Percentiles rank a stretch among this genome's conserved stretches.
Evolutionary conservation across 2,113 vertebrate genomes (phyloP).

Genomic region (Trichechus manatus): DNA sequence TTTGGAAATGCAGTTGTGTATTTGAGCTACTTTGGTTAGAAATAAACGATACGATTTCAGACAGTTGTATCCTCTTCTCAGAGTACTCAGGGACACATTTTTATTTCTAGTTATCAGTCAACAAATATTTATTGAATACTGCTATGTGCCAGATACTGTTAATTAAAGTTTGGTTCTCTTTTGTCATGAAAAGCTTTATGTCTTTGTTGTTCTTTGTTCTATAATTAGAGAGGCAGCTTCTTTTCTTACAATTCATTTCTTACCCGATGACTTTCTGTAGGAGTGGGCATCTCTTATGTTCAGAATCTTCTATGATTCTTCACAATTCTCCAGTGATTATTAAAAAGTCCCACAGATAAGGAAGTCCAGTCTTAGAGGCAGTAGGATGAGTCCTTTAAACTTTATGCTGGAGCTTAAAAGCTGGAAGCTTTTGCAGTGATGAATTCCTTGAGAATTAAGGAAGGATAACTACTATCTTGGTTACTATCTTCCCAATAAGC

Average conservation of each 20-base stretch:
- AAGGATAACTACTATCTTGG: not conserved
- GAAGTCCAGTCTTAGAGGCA: not conserved
- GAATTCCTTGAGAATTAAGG: slow-evolving; percentile 30
- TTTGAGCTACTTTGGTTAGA: not conserved
- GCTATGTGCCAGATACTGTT: slow-evolving; percentile 53
- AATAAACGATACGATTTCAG: slow-evolving; percentile 39
- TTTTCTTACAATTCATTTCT: not conserved
- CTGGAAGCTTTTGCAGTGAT: not conserved
- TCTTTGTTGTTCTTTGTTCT: slow-evolving; percentile 28
- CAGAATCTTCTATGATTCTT: slow-evolving; percentile 33
- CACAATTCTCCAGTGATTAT: not conserved
- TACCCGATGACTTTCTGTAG: slow-evolving; percentile 1
- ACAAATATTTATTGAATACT: slow-evolving; percentile 51
- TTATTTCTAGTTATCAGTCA: slow-evolving; percentile 27
- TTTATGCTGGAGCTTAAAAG: not conserved
- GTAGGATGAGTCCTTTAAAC: not conserved
- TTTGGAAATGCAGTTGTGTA: not conserved
- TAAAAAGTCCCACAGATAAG: not conserved
- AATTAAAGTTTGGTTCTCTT: slow-evolving; percentile 64
- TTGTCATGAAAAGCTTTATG: slow-evolving; percentile 29
- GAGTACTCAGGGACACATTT: slow-evolving; percentile 20
- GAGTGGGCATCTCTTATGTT: not conserved
- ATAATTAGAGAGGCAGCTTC: slow-evolving; percentile 28
- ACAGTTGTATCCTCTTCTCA: not conserved
- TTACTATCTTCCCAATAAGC: slow-evolving; percentile 32